These are phyloP conservation scores for Beroe ovata DNA, from an alignment of 37 sponge, comb jelly and placozoan species.

Conservation along the genomic window DNA sequence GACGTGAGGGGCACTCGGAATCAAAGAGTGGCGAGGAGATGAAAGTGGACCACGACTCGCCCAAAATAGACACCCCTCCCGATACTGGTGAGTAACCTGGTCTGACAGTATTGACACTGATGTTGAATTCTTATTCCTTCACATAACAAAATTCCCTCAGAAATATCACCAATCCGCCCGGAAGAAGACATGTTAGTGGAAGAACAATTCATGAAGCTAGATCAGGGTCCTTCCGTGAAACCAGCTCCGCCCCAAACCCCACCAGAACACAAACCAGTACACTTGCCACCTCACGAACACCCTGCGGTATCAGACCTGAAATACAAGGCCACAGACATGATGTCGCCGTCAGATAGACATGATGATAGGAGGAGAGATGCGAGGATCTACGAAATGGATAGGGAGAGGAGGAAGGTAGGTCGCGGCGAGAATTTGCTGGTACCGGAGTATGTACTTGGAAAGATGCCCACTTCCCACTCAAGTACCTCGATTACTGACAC, in stretches of 20 bases:
- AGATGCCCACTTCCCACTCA: too few species aligned
- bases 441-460: too few species aligned
- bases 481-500: too few species aligned
- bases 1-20: background rate
- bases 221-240: background rate
- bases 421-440: too few species aligned
- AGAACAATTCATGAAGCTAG: background rate
- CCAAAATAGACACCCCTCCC: constrained; percentile 38
- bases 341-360: constrained; percentile 26
- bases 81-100: constrained; percentile 44
- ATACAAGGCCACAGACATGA: constrained; percentile 14
- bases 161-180: constrained; percentile 29
- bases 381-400: constrained; percentile 39
- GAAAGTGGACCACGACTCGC: constrained; percentile 15
- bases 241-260: background rate
- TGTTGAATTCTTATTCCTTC: too few species aligned
- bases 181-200: constrained; percentile 32
- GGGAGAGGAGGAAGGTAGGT: constrained; percentile 45
- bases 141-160: background rate
- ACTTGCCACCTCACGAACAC: background rate
- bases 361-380: constrained; percentile 24
- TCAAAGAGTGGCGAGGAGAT: background rate
- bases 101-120: too few species aligned
- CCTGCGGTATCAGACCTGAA: background rate
- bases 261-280: background rate